These are phyloP conservation scores for Vanessa tameamea DNA, from an alignment of 1,140 invertebrate species.

Conservation along the genomic window DNA sequence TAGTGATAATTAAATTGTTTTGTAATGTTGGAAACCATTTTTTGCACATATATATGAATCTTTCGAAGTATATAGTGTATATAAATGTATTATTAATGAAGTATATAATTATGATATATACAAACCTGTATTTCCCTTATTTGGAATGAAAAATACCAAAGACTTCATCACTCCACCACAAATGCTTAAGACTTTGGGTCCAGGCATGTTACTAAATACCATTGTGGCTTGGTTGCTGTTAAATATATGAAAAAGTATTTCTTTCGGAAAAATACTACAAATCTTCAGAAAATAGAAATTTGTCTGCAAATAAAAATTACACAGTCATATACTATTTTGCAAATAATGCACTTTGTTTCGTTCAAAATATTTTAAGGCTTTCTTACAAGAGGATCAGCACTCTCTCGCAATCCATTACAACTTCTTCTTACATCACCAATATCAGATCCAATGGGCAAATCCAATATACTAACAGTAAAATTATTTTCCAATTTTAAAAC, in stretches of 20 bases:
- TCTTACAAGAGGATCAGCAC: slow-evolving; percentile 59
- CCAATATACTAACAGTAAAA: slow-evolving; percentile 59
- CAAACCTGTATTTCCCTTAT: slow-evolving; percentile 71
- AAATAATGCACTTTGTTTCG: background rate
- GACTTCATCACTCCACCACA: slow-evolving; percentile 64
- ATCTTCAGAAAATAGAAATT: slow-evolving; percentile 72
- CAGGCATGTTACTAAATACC: slow-evolving; percentile 73
- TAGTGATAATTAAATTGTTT: no score
- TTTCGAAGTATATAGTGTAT: no score
- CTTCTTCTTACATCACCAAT: slow-evolving; percentile 42
- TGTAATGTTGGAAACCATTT: no score
- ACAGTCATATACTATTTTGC: background rate
- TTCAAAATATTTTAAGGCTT: background rate
- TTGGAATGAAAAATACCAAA: slow-evolving; percentile 74
- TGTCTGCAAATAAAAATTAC: slow-evolving; percentile 49
- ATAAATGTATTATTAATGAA: no score
- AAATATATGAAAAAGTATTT: slow-evolving; percentile 56
- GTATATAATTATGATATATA: background rate
- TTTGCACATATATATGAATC: no score
- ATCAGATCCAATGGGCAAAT: slow-evolving; percentile 49
- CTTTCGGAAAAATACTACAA: slow-evolving; percentile 61
- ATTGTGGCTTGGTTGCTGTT: slow-evolving; percentile 68
- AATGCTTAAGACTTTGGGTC: slow-evolving; percentile 56
- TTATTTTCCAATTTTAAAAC: slow-evolving; percentile 51
- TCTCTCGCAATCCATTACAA: slow-evolving; percentile 45